Percentiles rank a stretch among this genome's conserved stretches.
Evolutionary conservation across 2,113 vertebrate genomes (phyloP).

Genomic region (Pollimyrus isidori): DNA sequence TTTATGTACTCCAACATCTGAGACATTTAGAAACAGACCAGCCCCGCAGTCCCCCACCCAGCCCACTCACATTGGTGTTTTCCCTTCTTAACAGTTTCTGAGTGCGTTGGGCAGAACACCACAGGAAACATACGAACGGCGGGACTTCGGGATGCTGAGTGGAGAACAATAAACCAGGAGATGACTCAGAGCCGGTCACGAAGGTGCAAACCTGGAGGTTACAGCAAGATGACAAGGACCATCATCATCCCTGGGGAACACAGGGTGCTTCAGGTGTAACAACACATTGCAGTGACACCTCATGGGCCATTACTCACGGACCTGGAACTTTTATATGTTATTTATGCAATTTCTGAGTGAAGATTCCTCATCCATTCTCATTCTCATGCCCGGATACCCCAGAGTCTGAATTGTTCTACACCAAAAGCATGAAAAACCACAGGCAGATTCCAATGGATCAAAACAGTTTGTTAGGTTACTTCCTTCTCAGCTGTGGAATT

Average conservation of each 20-base stretch:
- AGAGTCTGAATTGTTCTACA: background rate
- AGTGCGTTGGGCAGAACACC: background rate
- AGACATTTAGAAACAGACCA: background rate
- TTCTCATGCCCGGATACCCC: background rate
- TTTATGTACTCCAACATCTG: background rate
- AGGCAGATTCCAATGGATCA: background rate
- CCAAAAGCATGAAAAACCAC: background rate
- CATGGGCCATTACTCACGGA: background rate
- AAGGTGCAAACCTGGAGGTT: background rate
- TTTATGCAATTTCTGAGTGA: background rate
- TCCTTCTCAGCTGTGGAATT: background rate
- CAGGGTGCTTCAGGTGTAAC: background rate
- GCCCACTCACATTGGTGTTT: background rate
- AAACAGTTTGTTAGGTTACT: background rate
- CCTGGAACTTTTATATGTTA: background rate
- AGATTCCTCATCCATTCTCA: background rate
- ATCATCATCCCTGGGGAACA: background rate
- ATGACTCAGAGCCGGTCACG: background rate
- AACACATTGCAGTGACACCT: background rate
- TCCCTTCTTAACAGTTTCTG: background rate
- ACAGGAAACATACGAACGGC: background rate
- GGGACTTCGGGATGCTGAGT: background rate
- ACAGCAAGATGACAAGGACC: background rate
- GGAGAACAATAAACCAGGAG: background rate
- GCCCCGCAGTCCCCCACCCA: background rate